A percentile compares a stretch with the other conserved stretches of the same genome.
Conservation (phyloP, 2,797 vertebrate genomes). For the Helarctos malayanus region DNA sequence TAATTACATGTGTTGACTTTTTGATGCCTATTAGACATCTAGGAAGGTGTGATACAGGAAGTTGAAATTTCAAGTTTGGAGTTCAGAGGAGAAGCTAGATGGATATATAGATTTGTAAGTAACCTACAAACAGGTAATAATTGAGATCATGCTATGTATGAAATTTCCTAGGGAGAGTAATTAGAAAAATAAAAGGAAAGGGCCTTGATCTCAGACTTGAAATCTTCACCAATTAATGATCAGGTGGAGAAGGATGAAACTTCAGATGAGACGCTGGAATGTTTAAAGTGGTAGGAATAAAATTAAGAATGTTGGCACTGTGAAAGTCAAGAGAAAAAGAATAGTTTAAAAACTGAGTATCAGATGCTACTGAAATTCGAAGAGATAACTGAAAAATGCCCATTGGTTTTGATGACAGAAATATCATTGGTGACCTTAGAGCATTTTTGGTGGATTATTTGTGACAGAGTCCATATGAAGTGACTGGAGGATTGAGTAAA, state of each 20-base stretch:
- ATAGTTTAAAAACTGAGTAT: neutral
- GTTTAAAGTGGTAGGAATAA: neutral
- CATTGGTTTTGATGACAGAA: neutral
- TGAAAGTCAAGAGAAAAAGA: neutral
- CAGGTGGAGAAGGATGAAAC: neutral
- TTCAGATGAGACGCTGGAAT: neutral
- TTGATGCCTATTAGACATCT: neutral
- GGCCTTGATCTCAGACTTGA: neutral
- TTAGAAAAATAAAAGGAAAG: neutral
- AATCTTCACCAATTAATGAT: neutral
- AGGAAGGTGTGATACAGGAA: neutral
- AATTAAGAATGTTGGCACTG: neutral
- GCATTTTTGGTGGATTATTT: neutral
- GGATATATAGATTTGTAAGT: neutral
- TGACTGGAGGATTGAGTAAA: neutral
- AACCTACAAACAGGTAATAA: neutral
- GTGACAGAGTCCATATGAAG: neutral
- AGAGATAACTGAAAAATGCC: neutral
- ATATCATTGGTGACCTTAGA: neutral
- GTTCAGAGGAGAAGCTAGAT: neutral
- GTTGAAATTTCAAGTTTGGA: neutral
- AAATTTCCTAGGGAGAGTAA: neutral
- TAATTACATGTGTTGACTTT: neutral
- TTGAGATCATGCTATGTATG: neutral
- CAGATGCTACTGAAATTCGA: neutral